Evolutionary conservation across 2,888 invertebrate species (phyloP).

Genomic region (Monoplex corrugatus): DNA sequence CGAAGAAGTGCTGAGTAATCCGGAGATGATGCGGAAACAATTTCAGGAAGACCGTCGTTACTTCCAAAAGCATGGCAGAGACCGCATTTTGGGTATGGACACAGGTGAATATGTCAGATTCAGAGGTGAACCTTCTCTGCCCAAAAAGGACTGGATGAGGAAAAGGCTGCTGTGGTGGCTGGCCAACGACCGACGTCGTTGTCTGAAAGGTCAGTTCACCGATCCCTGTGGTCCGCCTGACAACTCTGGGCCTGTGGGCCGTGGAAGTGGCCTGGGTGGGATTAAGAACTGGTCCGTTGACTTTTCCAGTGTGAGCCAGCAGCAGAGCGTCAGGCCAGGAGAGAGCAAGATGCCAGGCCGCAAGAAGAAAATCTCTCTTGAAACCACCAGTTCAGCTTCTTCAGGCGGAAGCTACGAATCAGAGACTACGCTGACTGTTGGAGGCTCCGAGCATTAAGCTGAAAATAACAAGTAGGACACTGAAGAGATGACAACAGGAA

Average conservation of each 20-base stretch:
- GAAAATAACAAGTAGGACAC: too few species aligned
- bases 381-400: not conserved
- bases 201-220: not conserved
- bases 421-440: too few species aligned
- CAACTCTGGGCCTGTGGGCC: not conserved
- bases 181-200: not conserved
- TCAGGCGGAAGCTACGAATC: not conserved
- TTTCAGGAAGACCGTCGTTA: not conserved
- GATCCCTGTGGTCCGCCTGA: not conserved
- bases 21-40: not conserved
- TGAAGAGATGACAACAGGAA: too few species aligned
- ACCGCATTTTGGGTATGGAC: not conserved
- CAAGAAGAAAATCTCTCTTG: too few species aligned
- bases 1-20: too few species aligned
- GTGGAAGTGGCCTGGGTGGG: not conserved
- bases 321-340: not conserved
- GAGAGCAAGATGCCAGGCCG: not conserved
- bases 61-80: not conserved
- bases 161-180: constrained; percentile 24
- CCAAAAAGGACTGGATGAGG: not conserved
- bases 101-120: not conserved
- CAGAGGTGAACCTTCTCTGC: not conserved
- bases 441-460: too few species aligned
- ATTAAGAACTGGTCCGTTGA: constrained; percentile 3
- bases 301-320: constrained; percentile 4